phyloP scores from a whole-genome alignment of 2,888 invertebrate genomes.

The Ommatoiulus sabulosus region DNA sequence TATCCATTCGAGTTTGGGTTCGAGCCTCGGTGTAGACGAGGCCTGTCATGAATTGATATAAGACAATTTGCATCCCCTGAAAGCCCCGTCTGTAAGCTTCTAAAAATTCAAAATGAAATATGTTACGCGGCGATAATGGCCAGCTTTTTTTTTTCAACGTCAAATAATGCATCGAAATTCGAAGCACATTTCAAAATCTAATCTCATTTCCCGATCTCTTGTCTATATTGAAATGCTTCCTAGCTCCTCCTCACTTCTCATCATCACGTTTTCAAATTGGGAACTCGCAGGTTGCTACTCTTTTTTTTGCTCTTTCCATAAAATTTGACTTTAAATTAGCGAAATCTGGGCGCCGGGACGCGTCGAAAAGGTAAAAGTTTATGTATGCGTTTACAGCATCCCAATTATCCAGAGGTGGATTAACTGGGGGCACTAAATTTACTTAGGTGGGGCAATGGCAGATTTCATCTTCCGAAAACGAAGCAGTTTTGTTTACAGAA shows the following conservation, averaged over 20 bases:
- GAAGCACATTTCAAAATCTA: constrained; percentile 15
- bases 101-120: constrained; percentile 28
- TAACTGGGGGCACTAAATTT: no score
- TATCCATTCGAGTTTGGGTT: constrained; percentile 24
- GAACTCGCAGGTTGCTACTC: background rate
- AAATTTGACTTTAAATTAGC: no score
- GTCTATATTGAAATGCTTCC: constrained; percentile 21
- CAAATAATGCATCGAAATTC: constrained; percentile 32
- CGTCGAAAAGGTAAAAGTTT: no score
- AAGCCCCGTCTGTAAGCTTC: constrained; percentile 14
- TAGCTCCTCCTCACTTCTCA: background rate
- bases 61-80: constrained; percentile 14
- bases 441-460: no score
- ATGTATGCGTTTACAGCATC: no score
- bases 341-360: no score
- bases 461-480: no score
- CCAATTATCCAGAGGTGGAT: no score
- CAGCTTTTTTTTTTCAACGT: background rate
- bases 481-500: no score
- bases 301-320: no score
- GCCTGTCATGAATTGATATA: constrained; percentile 36
- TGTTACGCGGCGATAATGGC: background rate
- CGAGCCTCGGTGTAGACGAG: background rate
- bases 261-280: background rate
- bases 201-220: constrained; percentile 7